Base-by-base conservation (phyloP, 2,797 vertebrate species). In the Miopithecus talapoin region DNA sequence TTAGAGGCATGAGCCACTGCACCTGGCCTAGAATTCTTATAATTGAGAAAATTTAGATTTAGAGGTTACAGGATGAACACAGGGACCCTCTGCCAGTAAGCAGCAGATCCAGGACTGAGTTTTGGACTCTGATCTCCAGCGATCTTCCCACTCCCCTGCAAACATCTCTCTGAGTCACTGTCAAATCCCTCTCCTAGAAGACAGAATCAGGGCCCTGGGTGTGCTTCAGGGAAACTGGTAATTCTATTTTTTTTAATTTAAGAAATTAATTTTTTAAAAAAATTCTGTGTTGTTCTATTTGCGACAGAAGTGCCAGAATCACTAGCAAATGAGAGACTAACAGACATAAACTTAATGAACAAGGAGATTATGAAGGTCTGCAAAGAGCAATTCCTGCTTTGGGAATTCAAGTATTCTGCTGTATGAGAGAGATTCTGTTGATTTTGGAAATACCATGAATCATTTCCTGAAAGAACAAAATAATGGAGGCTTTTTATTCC, bases 381-480 rank as follows among this genome's bases (percentile, higher is more conserved):
- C 41, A 79, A 76, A 88, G 55, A 95, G 36, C 48, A 83, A 81
- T 48, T 70, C 46, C 92, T 81, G 81, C 75, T 85, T 64, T 97
- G 97, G 96, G 97, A 97, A 97, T 97, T 97, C 81, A 91, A 85
- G 84, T 74, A 96, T 96, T 91, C 91, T 94, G 72, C 89, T 91
- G 75, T 21, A 61, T 85, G 80, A 95, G 94, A 84, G 75, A 92
- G 89, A 97, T 74, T 95, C 95, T 97, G 97, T 96, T 98, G 95
- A 78, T 95, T 97, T 97, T 96, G 88, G 97, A 98, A 97, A 96
- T 72, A 68, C 41, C 4, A 5, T 92, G 97, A 97, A 97, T 98
- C 98, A 98, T 95, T 98, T 98, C 94, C 97, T 94, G 96, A 98
- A 96, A 96, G 76, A 95, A n/a, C 53, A 96, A 95, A 96, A 97